Evolutionary conservation across 2,113 vertebrate species (phyloP).

Genomic region (Phycodurus eques): DNA sequence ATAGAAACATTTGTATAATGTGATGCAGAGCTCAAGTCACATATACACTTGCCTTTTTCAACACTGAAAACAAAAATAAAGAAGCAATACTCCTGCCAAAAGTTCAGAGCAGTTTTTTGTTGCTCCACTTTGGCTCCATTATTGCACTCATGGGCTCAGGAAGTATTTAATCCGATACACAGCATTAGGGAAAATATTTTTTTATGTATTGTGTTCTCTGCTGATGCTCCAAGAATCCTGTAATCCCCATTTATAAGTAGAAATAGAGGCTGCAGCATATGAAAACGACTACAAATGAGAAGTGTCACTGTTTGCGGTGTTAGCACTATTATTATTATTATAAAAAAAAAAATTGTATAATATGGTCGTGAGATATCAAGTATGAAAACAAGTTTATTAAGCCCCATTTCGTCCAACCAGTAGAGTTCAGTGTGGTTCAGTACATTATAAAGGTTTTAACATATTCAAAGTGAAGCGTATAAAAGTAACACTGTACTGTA

Average conservation of each 20-base stretch:
- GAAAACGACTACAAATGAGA: conserved; percentile 38
- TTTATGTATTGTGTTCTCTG: conserved; percentile 48
- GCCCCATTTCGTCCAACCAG: not conserved
- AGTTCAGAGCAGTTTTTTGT: conserved; percentile 57
- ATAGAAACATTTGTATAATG: conserved; percentile 37
- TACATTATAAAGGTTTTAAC: not conserved
- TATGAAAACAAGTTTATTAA: not conserved
- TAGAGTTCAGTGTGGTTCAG: not conserved
- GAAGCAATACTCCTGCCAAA: conserved; percentile 36
- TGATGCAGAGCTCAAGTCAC: conserved; percentile 52
- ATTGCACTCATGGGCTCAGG: conserved; percentile 28
- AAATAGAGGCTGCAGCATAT: conserved; percentile 37
- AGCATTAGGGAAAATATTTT: conserved; percentile 63
- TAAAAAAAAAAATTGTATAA: no score
- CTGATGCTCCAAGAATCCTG: conserved; percentile 56
- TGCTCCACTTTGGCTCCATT: conserved; percentile 47
- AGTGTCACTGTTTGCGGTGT: not conserved
- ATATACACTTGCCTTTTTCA: conserved; percentile 12
- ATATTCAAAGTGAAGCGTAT: not conserved
- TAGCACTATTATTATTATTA: not conserved
- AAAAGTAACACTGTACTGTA: not conserved
- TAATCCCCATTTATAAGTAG: conserved; percentile 48
- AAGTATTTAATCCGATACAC: conserved; percentile 65
- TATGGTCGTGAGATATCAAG: not conserved
- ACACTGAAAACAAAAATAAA: conserved; percentile 27